phyloP scores from a whole-genome alignment of 2,797 vertebrate species.

The Melanotaenia nigrans region DNA sequence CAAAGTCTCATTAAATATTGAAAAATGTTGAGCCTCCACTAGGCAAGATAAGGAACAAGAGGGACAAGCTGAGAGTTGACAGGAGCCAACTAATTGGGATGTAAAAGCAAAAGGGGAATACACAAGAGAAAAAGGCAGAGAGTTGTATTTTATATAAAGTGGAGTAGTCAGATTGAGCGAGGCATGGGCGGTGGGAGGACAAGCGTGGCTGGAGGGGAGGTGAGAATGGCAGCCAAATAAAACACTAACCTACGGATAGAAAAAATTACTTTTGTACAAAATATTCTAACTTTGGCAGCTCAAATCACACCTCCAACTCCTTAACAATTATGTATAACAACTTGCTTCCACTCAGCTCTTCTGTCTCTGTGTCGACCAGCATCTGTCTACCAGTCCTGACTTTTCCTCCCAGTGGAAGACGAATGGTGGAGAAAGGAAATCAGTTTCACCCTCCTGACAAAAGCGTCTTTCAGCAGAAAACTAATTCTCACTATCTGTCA shows the following conservation, averaged over 20 bases:
- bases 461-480: conserved; percentile 8
- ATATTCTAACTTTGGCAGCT: conserved; percentile 22
- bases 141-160: conserved; percentile 74
- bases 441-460: conserved; percentile 10
- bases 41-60: conserved; percentile 60
- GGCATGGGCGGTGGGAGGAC: conserved; percentile 11
- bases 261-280: conserved; percentile 2
- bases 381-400: conserved; percentile 33
- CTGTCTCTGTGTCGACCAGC: conserved; percentile 34
- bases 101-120: conserved; percentile 60
- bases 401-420: conserved; percentile 32
- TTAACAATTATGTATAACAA: conserved; percentile 11
- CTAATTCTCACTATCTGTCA: conserved; percentile 1
- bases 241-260: conserved; percentile 12
- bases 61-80: conserved; percentile 49
- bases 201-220: conserved; percentile 16
- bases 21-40: conserved; percentile 64
- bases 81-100: conserved; percentile 71
- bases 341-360: conserved; percentile 43
- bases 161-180: conserved; percentile 67
- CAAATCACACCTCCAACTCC: conserved; percentile 24
- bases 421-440: background rate
- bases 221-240: conserved; percentile 25
- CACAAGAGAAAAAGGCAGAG: conserved; percentile 48
- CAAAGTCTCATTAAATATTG: conserved; percentile 79